Evolutionary conservation across 2,888 invertebrate species (phyloP), one percentile per base, ranked within the genome.

Genomic region (Clanis bilineata): DNA sequence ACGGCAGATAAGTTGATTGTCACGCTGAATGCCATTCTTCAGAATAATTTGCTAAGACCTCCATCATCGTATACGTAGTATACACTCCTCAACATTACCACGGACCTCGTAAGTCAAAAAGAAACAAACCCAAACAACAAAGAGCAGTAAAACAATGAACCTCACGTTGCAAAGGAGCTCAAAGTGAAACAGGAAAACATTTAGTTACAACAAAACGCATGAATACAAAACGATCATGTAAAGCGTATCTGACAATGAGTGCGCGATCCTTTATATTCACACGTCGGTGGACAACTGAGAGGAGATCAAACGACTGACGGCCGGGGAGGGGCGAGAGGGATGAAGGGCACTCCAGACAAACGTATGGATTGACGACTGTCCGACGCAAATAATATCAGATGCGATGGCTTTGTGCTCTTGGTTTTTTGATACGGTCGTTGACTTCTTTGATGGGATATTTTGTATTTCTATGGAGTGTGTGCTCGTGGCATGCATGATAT

Each of bases 181-280:
- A 18, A 28, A 51, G 18, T 10, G 32, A 32, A n/a, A 45, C 4
- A 21, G 45, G 25, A 32, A 47, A 51, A 51, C 51, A 51, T 51
- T 51, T 32, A 51, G 51, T 28, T 51, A 51, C 51, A 18, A 51
- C 10, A 51, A 32, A 51, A 51, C 28, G 32, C 51, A 51, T 32
- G 28, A 32, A 51, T 28, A 51, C 28, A 51, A 51, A 51, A 51
- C 32, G 28, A 51, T 51, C 28, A 51, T 51, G 51, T 51, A 32
- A 51, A 51, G 51, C 51, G 51, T 51, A 51, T 51, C 32, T 51
- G 32, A 51, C 51, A 51, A 51, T 51, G 51, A 51, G 51, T 6
- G 10, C 45, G n/a, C n/a, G 51, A 51, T 51, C 51, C 51, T 51
- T 51, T 51, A 51, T 32, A 51, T 32, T 51, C 51, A 51, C 51